Evolutionary conservation across 2,113 vertebrate species (phyloP).

Genomic region (Engraulis encrasicolus): DNA sequence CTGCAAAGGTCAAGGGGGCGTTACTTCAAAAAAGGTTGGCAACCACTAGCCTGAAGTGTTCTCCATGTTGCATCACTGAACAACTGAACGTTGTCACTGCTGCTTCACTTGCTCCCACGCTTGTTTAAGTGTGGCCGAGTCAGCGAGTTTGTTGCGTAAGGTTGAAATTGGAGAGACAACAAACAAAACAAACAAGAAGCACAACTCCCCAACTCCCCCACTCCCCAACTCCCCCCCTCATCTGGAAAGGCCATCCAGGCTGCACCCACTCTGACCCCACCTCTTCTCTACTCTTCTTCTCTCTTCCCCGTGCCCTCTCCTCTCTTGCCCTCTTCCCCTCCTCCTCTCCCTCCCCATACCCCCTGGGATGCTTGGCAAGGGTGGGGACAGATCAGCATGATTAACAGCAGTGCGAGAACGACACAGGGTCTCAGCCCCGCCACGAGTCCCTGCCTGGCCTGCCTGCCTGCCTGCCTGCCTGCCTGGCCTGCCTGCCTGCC

Average conservation of each 20-base stretch:
- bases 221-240: conserved; percentile 52
- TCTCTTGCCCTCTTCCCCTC: background rate
- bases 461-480: too few relatives aligned
- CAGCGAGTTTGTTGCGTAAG: background rate
- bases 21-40: too few relatives aligned
- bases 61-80: background rate
- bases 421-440: conserved; percentile 45
- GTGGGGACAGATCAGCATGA: conserved; percentile 57
- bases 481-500: background rate
- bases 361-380: conserved; percentile 53
- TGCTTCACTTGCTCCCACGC: too few relatives aligned
- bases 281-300: too few relatives aligned
- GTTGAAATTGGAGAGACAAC: background rate
- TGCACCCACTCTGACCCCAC: conserved; percentile 29
- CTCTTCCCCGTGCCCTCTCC: conserved; percentile 31
- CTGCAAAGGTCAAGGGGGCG: too few relatives aligned
- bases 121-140: background rate
- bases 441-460: background rate
- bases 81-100: background rate
- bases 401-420: conserved; percentile 56
- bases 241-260: conserved; percentile 71
- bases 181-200: conserved; percentile 38
- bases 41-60: background rate
- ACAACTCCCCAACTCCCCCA: too few relatives aligned
- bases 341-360: background rate